phyloP scores from a whole-genome alignment of 2,113 vertebrate genomes.

The Scopus umbretta region DNA sequence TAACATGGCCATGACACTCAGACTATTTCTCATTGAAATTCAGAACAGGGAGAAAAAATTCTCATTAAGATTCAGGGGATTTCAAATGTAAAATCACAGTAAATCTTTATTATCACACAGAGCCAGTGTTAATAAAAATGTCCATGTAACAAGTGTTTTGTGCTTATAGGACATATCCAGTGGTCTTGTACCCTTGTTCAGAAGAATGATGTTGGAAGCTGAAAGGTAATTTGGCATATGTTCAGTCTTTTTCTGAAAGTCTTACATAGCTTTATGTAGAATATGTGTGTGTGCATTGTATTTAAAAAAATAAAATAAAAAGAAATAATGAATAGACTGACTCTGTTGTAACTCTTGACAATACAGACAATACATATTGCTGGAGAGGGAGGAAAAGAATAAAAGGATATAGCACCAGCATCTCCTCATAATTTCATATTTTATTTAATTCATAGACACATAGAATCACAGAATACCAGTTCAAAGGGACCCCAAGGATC shows the following conservation, averaged over 20 bases:
- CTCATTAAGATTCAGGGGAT: constrained; percentile 35
- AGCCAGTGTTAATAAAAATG: constrained; percentile 34
- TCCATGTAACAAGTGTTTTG: not conserved
- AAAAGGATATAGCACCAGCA: not conserved
- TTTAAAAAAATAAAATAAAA: not conserved
- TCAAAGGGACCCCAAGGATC: too few relatives aligned
- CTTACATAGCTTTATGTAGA: not conserved
- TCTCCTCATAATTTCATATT: not conserved
- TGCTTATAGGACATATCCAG: not conserved
- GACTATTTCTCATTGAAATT: constrained; percentile 13
- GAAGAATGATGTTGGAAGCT: not conserved
- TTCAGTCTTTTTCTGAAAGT: not conserved
- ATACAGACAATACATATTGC: not conserved
- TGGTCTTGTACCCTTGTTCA: not conserved
- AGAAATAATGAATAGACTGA: not conserved
- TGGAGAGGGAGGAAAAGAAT: not conserved
- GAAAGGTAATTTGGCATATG: not conserved
- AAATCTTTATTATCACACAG: constrained; percentile 18
- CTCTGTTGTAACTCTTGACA: not conserved
- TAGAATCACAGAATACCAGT: too few relatives aligned
- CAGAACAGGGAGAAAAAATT: not conserved
- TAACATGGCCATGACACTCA: not conserved
- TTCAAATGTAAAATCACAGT: constrained; percentile 28
- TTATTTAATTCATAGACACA: too few relatives aligned
- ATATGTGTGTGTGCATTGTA: not conserved